Evolutionary conservation across 1,140 invertebrate species (phyloP), one percentile per base, ranked within the genome.

Genomic region (Cyphomyrmex costatus): DNA sequence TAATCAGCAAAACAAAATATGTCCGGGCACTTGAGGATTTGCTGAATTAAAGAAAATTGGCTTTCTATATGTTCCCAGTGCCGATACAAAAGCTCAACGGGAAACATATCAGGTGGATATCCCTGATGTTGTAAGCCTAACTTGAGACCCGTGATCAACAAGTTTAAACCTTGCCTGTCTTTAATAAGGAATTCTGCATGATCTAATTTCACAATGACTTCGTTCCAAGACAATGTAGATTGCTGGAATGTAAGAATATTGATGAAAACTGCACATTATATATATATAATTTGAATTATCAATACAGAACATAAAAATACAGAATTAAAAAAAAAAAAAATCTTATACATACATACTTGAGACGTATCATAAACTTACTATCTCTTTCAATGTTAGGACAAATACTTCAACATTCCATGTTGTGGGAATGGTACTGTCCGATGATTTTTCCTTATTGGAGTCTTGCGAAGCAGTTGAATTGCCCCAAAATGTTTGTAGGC

Each of bases 381-480:
- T 95, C 93, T 99, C 98, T 94, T 99, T 98, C 10, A 99, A 93
- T 53, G 98, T 97, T 93, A 98, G 97, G 10, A 99, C 97, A 94
- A 99, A 99, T 68, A 98, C 96, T 92, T 99, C 98, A 14, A 98
- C 96, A 95, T 99, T 99, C 98, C 98, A 99, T 3, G 97, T 96
- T n/a, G 95, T 96, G 79, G 95, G 95, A 58, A 94, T 85, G 90
- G 93, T 89, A 84, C 94, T 92, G 87, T 95, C 93, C 82, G 91
- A 90, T 73, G 94, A 84, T 87, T 94, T 95, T 76, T 94, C 93
- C 86, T 94, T 95, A 42, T 78, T 94, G 4, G 88, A 65, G 56
- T 95, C 94, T 27, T 93, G 92, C 66, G 89, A 85, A 16, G 90
- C 66, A 6, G 88, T 86, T 14, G 94, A 92, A 76, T 91, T 94